Conservation (phyloP, 2,888 invertebrate genomes). For the Cotesia congregata region DNA sequence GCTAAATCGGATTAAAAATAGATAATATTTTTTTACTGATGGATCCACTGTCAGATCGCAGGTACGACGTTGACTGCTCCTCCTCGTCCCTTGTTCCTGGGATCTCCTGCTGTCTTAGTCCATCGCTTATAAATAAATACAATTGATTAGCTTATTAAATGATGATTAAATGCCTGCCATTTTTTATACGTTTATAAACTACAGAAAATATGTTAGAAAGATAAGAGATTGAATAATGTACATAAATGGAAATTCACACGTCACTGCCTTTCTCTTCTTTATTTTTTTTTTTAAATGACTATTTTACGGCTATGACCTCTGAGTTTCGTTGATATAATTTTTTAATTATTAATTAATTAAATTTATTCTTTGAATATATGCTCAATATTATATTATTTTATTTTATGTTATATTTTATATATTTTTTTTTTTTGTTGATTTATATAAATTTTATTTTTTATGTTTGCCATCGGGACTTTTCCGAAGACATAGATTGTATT, state of each 20-base stretch:
- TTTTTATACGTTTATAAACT: constrained; percentile 1
- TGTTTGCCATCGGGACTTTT: not conserved
- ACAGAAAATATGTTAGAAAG: not conserved
- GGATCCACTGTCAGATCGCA: constrained; percentile 5
- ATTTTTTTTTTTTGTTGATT: not conserved
- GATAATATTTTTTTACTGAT: constrained; percentile 8
- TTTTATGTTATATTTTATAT: not conserved
- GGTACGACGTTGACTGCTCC: constrained; percentile 17
- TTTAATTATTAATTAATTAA: not conserved
- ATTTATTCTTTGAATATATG: not conserved
- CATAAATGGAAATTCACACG: not conserved
- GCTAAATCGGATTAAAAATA: not conserved
- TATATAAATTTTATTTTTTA: constrained; percentile 1
- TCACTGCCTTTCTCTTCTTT: not conserved
- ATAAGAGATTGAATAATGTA: not conserved
- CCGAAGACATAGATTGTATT: not conserved
- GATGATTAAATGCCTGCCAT: not conserved
- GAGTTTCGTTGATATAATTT: not conserved
- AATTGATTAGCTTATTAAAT: not conserved
- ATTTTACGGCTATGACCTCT: not conserved
- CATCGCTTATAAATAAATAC: not conserved
- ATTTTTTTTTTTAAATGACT: not conserved
- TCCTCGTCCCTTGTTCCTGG: constrained; percentile 31
- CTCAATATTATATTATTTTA: not conserved
- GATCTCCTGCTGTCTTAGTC: not conserved